phyloP scores from a whole-genome alignment of 2,113 vertebrate genomes.

The Mystacornis crossleyi region DNA sequence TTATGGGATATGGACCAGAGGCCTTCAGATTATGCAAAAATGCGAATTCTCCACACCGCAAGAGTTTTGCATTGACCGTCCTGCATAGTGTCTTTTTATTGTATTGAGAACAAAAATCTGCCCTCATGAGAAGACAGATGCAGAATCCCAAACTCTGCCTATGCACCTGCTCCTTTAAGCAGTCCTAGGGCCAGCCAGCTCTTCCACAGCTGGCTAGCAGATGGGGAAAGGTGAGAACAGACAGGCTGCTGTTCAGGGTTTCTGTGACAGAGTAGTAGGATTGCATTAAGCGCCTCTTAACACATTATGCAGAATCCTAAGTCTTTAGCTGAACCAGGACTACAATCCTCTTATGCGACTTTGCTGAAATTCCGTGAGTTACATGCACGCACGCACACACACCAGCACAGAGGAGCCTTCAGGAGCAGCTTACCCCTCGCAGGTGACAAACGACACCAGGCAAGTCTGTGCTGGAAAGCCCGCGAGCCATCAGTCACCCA shows the following conservation, averaged over 20 bases:
- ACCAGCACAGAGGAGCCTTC: conserved; percentile 55
- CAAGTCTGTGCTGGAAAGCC: conserved; percentile 55
- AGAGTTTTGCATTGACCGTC: not conserved
- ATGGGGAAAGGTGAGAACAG: conserved; percentile 63
- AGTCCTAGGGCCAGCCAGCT: not conserved
- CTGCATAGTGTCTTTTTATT: not conserved
- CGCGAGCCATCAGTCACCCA: not conserved
- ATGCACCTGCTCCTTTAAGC: conserved; percentile 43
- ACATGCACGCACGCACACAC: conserved; percentile 48
- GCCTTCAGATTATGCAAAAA: not conserved
- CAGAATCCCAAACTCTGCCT: not conserved
- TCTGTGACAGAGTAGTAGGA: conserved; percentile 56
- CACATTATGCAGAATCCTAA: conserved; percentile 59
- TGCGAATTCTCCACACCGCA: fast-evolving
- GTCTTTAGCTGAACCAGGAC: conserved; percentile 48
- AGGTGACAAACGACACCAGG: conserved; percentile 41
- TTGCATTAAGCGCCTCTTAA: conserved; percentile 63
- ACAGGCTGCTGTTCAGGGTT: conserved; percentile 52
- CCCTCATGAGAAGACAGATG: not conserved
- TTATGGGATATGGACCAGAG: not conserved
- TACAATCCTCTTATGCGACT: conserved; percentile 66
- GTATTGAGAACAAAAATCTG: not conserved
- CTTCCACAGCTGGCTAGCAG: conserved; percentile 51
- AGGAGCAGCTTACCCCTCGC: not conserved
- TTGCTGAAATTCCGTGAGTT: conserved; percentile 57